Conservation (phyloP, 2,113 vertebrate species). For the Tupaia chinensis region DNA sequence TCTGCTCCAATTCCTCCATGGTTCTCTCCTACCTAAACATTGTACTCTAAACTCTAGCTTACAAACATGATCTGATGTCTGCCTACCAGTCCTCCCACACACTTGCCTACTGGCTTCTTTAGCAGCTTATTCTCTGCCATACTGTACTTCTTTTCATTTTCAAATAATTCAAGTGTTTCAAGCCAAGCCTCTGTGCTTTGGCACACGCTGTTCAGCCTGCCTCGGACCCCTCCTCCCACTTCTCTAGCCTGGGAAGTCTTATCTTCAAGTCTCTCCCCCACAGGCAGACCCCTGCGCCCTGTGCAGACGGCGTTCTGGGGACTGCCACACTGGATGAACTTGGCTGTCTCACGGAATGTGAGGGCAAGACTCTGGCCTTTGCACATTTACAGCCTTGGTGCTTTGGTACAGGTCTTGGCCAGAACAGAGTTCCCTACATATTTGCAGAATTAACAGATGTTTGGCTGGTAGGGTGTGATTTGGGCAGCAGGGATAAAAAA, state of each 20-base stretch:
- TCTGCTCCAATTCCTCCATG: background rate
- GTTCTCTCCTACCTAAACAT: background rate
- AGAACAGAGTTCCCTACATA: background rate
- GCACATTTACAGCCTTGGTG: background rate
- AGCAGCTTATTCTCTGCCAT: background rate
- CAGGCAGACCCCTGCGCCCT: background rate
- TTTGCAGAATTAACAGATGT: background rate
- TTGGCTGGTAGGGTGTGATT: background rate
- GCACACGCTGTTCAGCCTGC: background rate
- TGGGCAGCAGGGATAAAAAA: background rate
- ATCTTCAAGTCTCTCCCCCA: background rate
- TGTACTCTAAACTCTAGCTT: background rate
- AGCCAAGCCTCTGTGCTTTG: background rate
- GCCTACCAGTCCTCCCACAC: background rate
- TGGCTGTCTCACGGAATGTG: background rate
- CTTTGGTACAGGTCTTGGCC: background rate
- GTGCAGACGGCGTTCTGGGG: background rate
- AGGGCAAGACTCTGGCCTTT: background rate
- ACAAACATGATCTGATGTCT: background rate
- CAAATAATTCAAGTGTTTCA: background rate
- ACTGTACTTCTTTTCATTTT: background rate
- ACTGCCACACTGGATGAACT: background rate
- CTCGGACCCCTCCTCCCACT: background rate
- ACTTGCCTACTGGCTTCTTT: background rate
- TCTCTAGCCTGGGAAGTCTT: background rate